Evolutionary conservation across 53 echinoderm and acorn worm genomes (phyloP), one percentile per base, ranked within the genome.

Genomic region (Paelopatides confundens): DNA sequence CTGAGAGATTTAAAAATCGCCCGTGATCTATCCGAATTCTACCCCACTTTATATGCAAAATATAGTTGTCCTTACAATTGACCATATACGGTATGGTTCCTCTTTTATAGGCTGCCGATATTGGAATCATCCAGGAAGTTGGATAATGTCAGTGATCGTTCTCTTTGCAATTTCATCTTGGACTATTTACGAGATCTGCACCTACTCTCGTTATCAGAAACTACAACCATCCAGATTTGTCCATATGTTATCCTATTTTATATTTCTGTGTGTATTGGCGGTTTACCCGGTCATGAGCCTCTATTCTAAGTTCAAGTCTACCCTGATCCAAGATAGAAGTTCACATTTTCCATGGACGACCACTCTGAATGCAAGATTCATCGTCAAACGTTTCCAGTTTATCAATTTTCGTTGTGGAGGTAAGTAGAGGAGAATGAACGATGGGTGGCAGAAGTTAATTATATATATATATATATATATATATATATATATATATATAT

Each of bases 91-190:
- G n/a, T 43, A 39, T 4, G 4, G 38, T 74, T 74, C 14, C 37
- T 27, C 28, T 11, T 39, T 74, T 21, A 28, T 23, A 74, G 74
- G 74, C 21, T 39, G 39, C 1, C 40, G 37, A 17, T 74, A 27
- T 46, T 74, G 74, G 74, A 74, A 74, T 26, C 74, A 74, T 21
- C 40, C 74, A 39, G 74, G 74, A 5, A 74, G 74, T 74, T 39
- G 74, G 27, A n/a, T 74, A 0, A 74, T 74, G 7, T 74, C 74
- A 0, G 29, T 74, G 2, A 26, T 74, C 15, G 31, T 74, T 39
- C 74, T 40, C 12, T 74, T 74, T 23, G 27, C 21, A 21, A 58
- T 58, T 4, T 21, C 27, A 12, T 36, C 5, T 37, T 14, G 74
- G 74, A 27, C 38, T 74, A 74, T 27, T 74, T 35, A 74, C 35